Percentiles rank a stretch among this genome's conserved stretches.
Conservation (phyloP, 2,888 invertebrate species). For the Eremobia ochroleuca region DNA sequence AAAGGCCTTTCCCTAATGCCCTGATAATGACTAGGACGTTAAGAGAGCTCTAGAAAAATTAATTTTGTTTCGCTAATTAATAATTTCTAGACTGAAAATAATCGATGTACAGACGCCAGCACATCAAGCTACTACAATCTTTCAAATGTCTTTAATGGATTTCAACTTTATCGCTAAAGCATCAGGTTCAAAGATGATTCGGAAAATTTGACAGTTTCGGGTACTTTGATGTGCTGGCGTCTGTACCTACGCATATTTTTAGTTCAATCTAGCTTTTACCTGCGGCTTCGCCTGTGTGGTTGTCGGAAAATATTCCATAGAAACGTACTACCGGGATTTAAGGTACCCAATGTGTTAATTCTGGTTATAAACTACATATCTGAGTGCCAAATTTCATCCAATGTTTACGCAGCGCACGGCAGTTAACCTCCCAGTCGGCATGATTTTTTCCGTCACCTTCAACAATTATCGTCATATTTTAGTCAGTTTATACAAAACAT, state of each 20-base stretch:
- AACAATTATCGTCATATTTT: neutral
- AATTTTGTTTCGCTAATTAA: neutral
- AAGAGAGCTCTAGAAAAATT: neutral
- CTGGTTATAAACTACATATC: too few species aligned
- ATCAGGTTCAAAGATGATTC: too few species aligned
- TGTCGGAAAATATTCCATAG: neutral
- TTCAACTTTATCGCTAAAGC: too few species aligned
- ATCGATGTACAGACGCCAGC: neutral
- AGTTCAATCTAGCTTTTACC: too few species aligned
- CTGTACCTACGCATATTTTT: neutral
- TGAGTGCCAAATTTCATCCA: too few species aligned
- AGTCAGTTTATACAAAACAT: too few species aligned
- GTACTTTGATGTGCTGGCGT: too few species aligned
- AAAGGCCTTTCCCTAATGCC: slow-evolving; percentile 17
- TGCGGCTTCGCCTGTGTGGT: neutral
- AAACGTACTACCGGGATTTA: neutral
- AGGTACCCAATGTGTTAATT: neutral
- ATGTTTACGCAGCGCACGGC: neutral
- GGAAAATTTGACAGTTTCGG: too few species aligned
- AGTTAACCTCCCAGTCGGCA: neutral
- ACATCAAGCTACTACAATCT: too few species aligned
- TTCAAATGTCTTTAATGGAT: too few species aligned
- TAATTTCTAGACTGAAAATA: neutral
- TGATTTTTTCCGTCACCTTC: neutral
- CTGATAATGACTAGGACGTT: slow-evolving; percentile 37